phyloP scores from a whole-genome alignment of 2,797 vertebrate genomes.

The Acomys russatus region DNA sequence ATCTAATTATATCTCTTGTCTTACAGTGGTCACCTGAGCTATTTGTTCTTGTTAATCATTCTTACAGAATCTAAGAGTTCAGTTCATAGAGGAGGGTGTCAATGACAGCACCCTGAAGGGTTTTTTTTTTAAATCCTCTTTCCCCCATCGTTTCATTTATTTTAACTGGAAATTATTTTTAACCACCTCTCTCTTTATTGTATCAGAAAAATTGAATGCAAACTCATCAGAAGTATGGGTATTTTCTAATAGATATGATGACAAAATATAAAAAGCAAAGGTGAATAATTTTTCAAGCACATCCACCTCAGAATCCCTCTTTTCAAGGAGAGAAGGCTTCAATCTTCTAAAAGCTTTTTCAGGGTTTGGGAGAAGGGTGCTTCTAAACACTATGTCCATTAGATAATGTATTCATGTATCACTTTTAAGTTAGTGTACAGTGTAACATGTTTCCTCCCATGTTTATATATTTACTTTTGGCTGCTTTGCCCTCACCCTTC shows the following conservation, averaged over 20 bases:
- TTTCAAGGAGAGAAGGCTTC: not conserved
- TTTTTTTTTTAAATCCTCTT: not conserved
- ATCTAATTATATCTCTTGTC: constrained; percentile 10
- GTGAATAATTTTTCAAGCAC: not conserved
- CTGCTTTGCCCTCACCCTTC: accelerated
- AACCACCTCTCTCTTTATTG: not conserved
- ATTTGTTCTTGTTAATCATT: not conserved
- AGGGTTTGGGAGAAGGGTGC: not conserved
- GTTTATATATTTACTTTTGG: not conserved
- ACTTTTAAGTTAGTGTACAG: not conserved
- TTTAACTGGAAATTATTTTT: not conserved
- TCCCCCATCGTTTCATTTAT: not conserved
- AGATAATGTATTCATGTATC: not conserved
- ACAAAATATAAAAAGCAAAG: not conserved
- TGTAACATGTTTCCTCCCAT: not conserved
- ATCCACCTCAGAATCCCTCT: not conserved
- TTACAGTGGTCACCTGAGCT: not conserved
- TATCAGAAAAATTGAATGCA: not conserved
- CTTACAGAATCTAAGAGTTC: not conserved
- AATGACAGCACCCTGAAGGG: not conserved
- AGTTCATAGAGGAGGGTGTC: not conserved
- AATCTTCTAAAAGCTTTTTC: not conserved
- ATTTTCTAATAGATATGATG: not conserved
- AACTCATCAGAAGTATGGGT: not conserved
- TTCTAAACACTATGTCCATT: not conserved